Percentiles rank a stretch among this genome's conserved stretches.
phyloP scores from a whole-genome alignment of 2,113 vertebrate genomes.

The Melanostigma gelatinosum region DNA sequence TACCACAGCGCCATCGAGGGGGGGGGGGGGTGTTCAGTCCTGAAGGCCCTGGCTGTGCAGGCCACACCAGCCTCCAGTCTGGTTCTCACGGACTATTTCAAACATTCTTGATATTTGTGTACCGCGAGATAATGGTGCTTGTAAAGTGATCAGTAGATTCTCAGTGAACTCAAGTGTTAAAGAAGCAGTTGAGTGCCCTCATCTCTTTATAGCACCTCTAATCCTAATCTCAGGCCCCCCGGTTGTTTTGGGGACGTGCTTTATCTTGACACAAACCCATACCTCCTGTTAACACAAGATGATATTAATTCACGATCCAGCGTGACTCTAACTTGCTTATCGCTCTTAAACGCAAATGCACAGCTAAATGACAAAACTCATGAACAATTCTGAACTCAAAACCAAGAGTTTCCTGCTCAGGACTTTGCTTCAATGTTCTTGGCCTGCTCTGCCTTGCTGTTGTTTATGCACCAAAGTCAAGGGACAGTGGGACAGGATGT shows the following conservation, averaged over 20 bases:
- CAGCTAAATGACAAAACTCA: neutral
- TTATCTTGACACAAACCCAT: slow-evolving; percentile 2
- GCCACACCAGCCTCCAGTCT: slow-evolving; percentile 19
- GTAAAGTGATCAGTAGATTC: slow-evolving; percentile 27
- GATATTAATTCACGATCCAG: slow-evolving; percentile 23
- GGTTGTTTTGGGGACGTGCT: slow-evolving; percentile 21
- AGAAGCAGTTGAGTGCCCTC: slow-evolving; percentile 14
- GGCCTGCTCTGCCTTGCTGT: slow-evolving; percentile 24
- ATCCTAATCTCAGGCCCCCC: slow-evolving; percentile 37
- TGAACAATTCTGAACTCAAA: neutral
- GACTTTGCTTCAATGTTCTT: neutral
- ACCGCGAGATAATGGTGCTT: slow-evolving; percentile 39
- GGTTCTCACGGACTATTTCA: slow-evolving; percentile 26
- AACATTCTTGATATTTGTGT: neutral
- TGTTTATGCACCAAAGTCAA: slow-evolving; percentile 17
- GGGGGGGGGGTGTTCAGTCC: slow-evolving; percentile 15
- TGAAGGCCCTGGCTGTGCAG: slow-evolving; percentile 10
- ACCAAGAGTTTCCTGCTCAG: neutral
- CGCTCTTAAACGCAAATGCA: neutral
- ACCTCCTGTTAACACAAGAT: slow-evolving; percentile 25
- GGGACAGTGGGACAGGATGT: slow-evolving; percentile 4
- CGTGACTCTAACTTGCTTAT: neutral
- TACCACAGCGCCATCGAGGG: neutral
- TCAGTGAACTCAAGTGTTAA: slow-evolving; percentile 37
- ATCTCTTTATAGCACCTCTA: slow-evolving; percentile 42